Base-by-base conservation (phyloP, 1,140 invertebrate genomes). In the Papilio helenus region DNA sequence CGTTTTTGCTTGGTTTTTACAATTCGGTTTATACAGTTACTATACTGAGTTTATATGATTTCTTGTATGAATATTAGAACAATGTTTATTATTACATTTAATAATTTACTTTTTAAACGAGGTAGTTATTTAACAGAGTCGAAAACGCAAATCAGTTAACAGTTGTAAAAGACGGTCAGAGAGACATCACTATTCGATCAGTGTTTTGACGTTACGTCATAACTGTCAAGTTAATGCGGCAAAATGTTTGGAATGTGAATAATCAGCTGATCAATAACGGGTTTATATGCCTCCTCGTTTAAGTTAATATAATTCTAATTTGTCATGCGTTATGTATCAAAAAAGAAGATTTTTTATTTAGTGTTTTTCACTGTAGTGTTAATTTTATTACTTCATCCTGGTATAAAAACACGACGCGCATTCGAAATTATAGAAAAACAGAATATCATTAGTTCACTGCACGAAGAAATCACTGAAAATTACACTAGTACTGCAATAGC, bases 361-460 rank as follows among this genome's bases (percentile, higher is more conserved):
- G 26, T 61, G n/a, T 23, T 65, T 61, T 42, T 61, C 42, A 85
- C 83, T 81, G 81, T 76, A 84, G 79, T 79, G 29, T 83, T 92
- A 51, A 81, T 93, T 76, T 85, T 93, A 80, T 86, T 93, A 46
- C 77, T 92, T 39, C 88, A 92, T 80, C 89, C 90, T 26, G 85
- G 88, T 79, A 90, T 88, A 84, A 88, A 88, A 77, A 85, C 85
- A 44, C 86, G 79, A 42, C 72, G 86, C 68, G 85, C 72, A 20
- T 93, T 93, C 79, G 89, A 92, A 34, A 90, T 86, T 82, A 91
- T 94, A 73, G 79, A 86, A 74, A 91, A 88, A 80, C 86, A 90
- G 68, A 82, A 89, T 79, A 92, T 94, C 76, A 72, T 90, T 29
- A 79, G 84, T n/a, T 87, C 82, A 82, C 82, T 94, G 72, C 78